These are phyloP conservation scores for Cataglyphis livida DNA, from an alignment of 2,888 invertebrate genomes.

Conservation along the genomic window DNA sequence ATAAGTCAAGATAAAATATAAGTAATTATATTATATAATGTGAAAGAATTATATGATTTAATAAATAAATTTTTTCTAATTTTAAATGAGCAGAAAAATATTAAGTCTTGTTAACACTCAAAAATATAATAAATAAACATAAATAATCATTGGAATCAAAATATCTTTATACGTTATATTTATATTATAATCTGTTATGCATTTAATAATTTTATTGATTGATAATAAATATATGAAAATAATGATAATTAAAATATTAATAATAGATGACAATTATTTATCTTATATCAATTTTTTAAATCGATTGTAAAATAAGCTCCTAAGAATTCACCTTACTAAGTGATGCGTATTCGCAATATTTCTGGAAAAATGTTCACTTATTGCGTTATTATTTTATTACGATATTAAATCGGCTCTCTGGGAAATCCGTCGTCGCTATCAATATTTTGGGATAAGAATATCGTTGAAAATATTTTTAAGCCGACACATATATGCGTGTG, in stretches of 20 bases:
- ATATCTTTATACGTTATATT: too few species aligned
- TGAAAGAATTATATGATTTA: too few species aligned
- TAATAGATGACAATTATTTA: too few species aligned
- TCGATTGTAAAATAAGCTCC: not conserved
- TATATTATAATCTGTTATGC: too few species aligned
- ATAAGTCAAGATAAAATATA: too few species aligned
- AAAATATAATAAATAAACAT: too few species aligned
- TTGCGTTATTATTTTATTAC: not conserved
- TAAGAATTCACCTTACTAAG: slow-evolving; percentile 12
- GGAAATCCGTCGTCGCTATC: slow-evolving; percentile 20
- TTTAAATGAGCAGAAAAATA: too few species aligned
- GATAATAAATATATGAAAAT: not conserved
- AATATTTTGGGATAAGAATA: slow-evolving; percentile 37
- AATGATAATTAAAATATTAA: too few species aligned
- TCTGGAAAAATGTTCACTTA: not conserved
- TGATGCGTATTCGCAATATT: not conserved
- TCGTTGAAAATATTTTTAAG: slow-evolving; percentile 23
- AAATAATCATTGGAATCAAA: too few species aligned
- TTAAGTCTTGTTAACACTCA: too few species aligned
- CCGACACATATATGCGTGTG: not conserved
- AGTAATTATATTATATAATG: too few species aligned
- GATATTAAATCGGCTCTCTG: not conserved
- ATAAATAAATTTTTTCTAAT: too few species aligned
- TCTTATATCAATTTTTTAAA: not conserved
- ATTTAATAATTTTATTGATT: not conserved